phyloP scores from a whole-genome alignment of 2,797 vertebrate genomes.

The Notolabrus celidotus region DNA sequence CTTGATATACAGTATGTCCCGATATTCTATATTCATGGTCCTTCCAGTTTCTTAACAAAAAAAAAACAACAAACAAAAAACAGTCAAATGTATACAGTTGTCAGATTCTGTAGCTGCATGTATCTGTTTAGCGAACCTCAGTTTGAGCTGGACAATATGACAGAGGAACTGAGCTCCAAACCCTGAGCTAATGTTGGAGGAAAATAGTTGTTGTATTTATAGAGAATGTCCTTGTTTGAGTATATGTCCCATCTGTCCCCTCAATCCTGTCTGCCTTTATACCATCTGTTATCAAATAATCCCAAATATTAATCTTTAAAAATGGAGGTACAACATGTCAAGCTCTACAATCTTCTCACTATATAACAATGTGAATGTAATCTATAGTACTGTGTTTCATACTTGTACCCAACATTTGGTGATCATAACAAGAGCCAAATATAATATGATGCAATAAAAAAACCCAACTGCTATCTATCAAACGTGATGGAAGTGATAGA shows the following conservation, averaged over 20 bases:
- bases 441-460: constrained; percentile 32
- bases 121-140: no score
- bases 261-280: neutral
- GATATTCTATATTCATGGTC: no score
- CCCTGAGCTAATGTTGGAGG: no score
- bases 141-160: no score
- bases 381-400: neutral
- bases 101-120: no score
- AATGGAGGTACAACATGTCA: neutral
- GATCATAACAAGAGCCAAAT: constrained; percentile 15
- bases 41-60: neutral
- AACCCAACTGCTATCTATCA: constrained; percentile 50
- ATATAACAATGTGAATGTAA: constrained; percentile 15
- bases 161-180: no score
- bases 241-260: neutral
- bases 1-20: neutral
- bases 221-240: neutral
- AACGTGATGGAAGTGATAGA: constrained; percentile 42
- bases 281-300: neutral
- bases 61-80: neutral
- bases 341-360: neutral
- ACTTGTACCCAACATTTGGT: constrained; percentile 10
- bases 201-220: no score
- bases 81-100: neutral
- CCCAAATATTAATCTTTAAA: neutral